Base-by-base conservation (phyloP, 2,113 vertebrate genomes). In the Dicentrarchus labrax region DNA sequence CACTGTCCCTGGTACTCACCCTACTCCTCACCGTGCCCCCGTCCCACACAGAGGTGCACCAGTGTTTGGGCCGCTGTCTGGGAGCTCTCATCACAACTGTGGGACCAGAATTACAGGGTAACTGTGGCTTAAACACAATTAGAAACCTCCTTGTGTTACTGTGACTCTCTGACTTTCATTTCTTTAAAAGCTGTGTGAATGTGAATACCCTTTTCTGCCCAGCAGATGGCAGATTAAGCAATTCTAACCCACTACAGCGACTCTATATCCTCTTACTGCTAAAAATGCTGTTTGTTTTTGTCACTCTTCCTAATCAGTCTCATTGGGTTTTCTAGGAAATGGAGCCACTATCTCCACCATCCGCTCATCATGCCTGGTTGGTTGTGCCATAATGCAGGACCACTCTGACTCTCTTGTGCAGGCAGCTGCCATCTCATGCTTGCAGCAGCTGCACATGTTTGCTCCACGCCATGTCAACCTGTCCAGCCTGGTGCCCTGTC, bases 371-470 rank as follows among this genome's bases (percentile, higher is more conserved):
- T 99, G 98, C 87, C 95, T 99, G 92, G 98, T 99, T 84, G 98
- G 98, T 22, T 99, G 98, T 88, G 98, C 98, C n/a, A 99, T 99
- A 91, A 99, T 99, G 86, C 98, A 99, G 94, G 98, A 99, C 92
- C 98, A 99, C 88, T 99, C 98, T 0, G 98, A 99, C 82, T 99
- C 98, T 0, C 96, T 99, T 0, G 98, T 99, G 60, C 98, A 99
- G 91, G 98, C 98, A 48, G 98, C 98, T 36, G 98, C 98, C 79
- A 99, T 99, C 91, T 99, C 98, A 45, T 99, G 98, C 89, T 96
- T 99, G 86, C 98, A 99, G 93, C 98, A 99, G 87, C 97, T 99
- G 80, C 98, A 99, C 87, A 99, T 99, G 98, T 99, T 99, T 76
- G 98, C 98, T 54, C 98, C 98, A 7, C 96, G 98, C 0, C 98